Evolutionary conservation across 53 echinoderm and acorn worm genomes (phyloP), one percentile per base, ranked within the genome.

Genomic region (Crossaster papposus): DNA sequence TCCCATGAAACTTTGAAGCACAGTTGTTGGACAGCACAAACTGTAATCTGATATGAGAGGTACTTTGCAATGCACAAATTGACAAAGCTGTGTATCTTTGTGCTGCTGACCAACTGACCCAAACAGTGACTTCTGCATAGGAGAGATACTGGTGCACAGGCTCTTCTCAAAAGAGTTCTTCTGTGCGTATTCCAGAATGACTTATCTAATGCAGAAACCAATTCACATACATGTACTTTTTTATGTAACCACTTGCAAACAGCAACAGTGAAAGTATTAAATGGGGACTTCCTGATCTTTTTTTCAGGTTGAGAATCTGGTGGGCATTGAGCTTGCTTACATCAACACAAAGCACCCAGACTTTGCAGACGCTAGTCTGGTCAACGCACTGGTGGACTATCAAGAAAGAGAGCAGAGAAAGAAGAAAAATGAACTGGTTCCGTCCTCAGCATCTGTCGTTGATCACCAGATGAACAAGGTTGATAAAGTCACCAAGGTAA

Each of bases 301-400:
- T 78, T 74, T 64, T 4, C 90, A 99, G 99, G 99, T 99, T 85
- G 99, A 99, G 81, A 99, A 99, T 83, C 89, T 99, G 79, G 99
- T 99, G 18, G 99, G 95, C 22, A 99, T 99, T 51, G 99, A 99
- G 80, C 81, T 99, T 29, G 99, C 99, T 11, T 99, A 99, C 89
- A 96, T 99, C 78, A 99, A 99, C 92, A 99, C 99, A 26, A 99
- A 99, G 51, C 99, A 99, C 80, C 99, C 99, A 5, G 99, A 99
- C 88, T 99, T 99, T 91, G 94, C 94, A 13, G 99, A 99, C 83
- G 99, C 99, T 15, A 92, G 93, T 81, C 93, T 95, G 51, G 94
- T 99, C 70, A 94, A 96, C 54, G 91, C 92, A 12, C 78, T 93
- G 30, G 95, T 96, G 9, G 93, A 93, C 64, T 86, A 95, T 28